Base-by-base conservation (phyloP, 2,888 invertebrate genomes). In the Kuschelorhynchus macadamiae region DNA sequence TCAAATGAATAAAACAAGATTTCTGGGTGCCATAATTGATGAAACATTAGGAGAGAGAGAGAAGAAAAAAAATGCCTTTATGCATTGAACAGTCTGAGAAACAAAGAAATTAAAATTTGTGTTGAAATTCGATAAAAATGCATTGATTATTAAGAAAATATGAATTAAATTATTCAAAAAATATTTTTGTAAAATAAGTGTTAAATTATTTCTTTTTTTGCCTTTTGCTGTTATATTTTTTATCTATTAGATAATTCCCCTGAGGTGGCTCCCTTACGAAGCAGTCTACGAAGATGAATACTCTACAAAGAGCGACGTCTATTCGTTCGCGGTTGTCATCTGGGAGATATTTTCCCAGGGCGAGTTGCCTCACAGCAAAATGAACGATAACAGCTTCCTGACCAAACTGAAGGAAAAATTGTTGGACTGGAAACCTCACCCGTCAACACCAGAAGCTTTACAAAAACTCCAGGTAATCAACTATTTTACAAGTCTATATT, bases 221-320 rank as follows among this genome's bases (percentile, higher is more conserved):
- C n/a, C n/a, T n/a, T n/a, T n/a, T n/a, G n/a, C n/a, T n/a, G n/a
- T n/a, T n/a, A n/a, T n/a, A n/a, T n/a, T n/a, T n/a, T 57, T 49
- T 41, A n/a, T n/a, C 16, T 52, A 74, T 0, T 83, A 92, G 88
- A 88, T 92, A 75, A 88, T 97, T 47, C 96, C 97, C 0, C 84
- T 97, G 9, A 89, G 97, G 74, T 97, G 97, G 97, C 82, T 96
- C 81, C 93, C 97, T 0, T 88, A 90, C 14, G 97, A 98, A 82
- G 95, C 95, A 0, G 92, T 95, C 0, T 86, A 92, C 73, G 96
- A 97, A 77, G 94, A 94, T 64, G 96, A 96, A 71, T 96, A 91
- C 82, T 95, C 96, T 11, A 93, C 93, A 42, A 96, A 96, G 81
- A 95, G 95, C 77, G 97, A 97, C 83, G 93, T 96, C 0, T 97